phyloP scores from a whole-genome alignment of 1,140 invertebrate genomes.

The Sweltsa coloradensis region DNA sequence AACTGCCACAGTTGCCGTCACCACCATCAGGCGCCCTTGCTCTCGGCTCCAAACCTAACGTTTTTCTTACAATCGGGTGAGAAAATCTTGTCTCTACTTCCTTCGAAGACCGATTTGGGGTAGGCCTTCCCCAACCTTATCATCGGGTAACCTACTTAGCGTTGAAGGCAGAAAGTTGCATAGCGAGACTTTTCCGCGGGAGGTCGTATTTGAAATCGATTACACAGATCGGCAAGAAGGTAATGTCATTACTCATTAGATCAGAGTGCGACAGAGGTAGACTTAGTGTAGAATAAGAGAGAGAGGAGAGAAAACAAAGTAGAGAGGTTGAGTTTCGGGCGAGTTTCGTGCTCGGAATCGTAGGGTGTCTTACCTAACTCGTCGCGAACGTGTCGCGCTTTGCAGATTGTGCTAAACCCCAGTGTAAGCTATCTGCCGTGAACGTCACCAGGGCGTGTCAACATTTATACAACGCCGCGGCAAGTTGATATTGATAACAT shows the following conservation, averaged over 20 bases:
- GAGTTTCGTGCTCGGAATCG: conserved; percentile 23
- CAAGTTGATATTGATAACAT: not conserved
- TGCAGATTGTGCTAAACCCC: conserved; percentile 18
- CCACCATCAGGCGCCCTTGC: too few species aligned
- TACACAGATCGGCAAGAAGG: conserved; percentile 25
- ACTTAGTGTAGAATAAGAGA: conserved; percentile 27
- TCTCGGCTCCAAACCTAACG: too few species aligned
- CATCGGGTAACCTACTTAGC: too few species aligned
- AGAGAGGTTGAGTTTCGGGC: conserved; percentile 25
- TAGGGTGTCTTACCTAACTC: conserved; percentile 20
- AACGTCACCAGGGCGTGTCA: conserved; percentile 4
- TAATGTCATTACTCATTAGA: conserved; percentile 27
- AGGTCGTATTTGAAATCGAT: conserved; percentile 17
- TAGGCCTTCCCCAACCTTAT: too few species aligned
- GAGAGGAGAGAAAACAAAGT: conserved; percentile 23
- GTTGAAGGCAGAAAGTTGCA: too few species aligned
- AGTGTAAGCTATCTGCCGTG: not conserved
- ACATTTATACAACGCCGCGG: not conserved
- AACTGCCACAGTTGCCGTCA: too few species aligned
- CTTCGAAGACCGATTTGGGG: too few species aligned
- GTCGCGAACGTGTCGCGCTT: conserved; percentile 22
- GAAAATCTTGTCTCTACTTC: too few species aligned
- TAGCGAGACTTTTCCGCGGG: not conserved
- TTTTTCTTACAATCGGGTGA: too few species aligned
- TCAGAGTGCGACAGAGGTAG: conserved; percentile 9